phyloP scores from a whole-genome alignment of 1,140 invertebrate species.

The Drosophila kanapiae region DNA sequence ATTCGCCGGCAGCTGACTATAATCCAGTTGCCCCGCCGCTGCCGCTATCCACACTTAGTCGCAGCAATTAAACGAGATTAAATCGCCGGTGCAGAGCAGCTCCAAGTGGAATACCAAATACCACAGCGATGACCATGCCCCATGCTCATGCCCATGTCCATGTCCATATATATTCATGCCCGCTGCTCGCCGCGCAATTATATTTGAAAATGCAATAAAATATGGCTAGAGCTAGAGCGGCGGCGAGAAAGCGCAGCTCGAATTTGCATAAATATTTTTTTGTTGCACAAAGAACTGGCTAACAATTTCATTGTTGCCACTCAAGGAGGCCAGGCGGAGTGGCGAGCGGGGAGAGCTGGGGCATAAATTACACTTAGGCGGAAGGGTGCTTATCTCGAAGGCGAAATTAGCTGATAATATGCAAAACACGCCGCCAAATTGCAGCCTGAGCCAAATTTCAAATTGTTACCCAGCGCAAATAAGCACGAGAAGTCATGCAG shows the following conservation, averaged over 20 bases:
- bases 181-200: slow-evolving; percentile 61
- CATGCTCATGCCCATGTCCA: slow-evolving; percentile 7
- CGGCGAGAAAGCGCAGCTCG: slow-evolving; percentile 48
- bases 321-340: neutral
- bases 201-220: slow-evolving; percentile 83
- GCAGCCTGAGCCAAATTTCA: slow-evolving; percentile 75
- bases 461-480: slow-evolving; percentile 72
- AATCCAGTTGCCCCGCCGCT: slow-evolving; percentile 22
- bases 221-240: slow-evolving; percentile 50
- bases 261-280: slow-evolving; percentile 80
- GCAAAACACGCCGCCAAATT: slow-evolving; percentile 80
- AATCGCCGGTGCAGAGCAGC: slow-evolving; percentile 77
- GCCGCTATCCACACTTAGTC: slow-evolving; percentile 49
- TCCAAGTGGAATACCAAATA: slow-evolving; percentile 70
- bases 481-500: slow-evolving; percentile 35
- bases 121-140: slow-evolving; percentile 6
- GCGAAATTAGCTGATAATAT: slow-evolving; percentile 82
- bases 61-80: slow-evolving; percentile 80
- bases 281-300: slow-evolving; percentile 62
- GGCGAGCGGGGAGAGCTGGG: slow-evolving; percentile 25
- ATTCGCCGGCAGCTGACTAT: slow-evolving; percentile 55
- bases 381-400: slow-evolving; percentile 68
- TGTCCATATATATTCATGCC: slow-evolving; percentile 26
- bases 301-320: slow-evolving; percentile 56
- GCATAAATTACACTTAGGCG: slow-evolving; percentile 77